A percentile compares a stretch with the other conserved stretches of the same genome.
Conservation (phyloP, 2,888 invertebrate genomes). For the Sarcophaga subvicina region DNA sequence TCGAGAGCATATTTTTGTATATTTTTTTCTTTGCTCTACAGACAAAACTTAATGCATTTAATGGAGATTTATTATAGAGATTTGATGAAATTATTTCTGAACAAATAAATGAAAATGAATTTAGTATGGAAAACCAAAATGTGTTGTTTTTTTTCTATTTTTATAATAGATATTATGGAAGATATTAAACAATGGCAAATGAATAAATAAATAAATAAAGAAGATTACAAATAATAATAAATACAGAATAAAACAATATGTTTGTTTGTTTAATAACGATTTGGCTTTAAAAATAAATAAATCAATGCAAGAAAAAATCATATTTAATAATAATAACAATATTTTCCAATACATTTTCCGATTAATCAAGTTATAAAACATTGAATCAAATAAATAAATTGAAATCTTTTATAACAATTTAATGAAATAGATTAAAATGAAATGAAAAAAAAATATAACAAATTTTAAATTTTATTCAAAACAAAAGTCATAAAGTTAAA, state of each 20-base stretch:
- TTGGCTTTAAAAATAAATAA: conserved; percentile 7
- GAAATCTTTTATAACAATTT: too few relatives aligned
- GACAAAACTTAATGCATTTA: conserved; percentile 49
- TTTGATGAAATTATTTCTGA: conserved; percentile 9
- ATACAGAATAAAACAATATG: background rate
- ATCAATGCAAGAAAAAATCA: conserved; percentile 1
- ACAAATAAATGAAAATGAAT: conserved; percentile 16
- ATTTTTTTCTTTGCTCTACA: too few relatives aligned
- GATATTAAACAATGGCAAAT: background rate
- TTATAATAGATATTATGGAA: conserved; percentile 27
- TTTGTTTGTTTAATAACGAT: background rate
- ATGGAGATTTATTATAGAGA: conserved; percentile 53
- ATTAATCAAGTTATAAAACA: too few relatives aligned
- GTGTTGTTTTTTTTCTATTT: too few relatives aligned
- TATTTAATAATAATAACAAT: background rate
- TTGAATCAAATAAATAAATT: too few relatives aligned
- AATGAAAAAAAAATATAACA: too few relatives aligned
- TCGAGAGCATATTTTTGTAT: background rate
- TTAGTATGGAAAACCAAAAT: background rate
- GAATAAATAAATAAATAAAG: background rate
- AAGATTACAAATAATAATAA: conserved; percentile 5
- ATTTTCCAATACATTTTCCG: background rate
- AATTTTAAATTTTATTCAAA: too few relatives aligned
- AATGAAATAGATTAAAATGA: too few relatives aligned
- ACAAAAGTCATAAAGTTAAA: too few relatives aligned